These are phyloP conservation scores for Fistularia tabacaria DNA, from an alignment of 2,797 vertebrate genomes.

Conservation along the genomic window DNA sequence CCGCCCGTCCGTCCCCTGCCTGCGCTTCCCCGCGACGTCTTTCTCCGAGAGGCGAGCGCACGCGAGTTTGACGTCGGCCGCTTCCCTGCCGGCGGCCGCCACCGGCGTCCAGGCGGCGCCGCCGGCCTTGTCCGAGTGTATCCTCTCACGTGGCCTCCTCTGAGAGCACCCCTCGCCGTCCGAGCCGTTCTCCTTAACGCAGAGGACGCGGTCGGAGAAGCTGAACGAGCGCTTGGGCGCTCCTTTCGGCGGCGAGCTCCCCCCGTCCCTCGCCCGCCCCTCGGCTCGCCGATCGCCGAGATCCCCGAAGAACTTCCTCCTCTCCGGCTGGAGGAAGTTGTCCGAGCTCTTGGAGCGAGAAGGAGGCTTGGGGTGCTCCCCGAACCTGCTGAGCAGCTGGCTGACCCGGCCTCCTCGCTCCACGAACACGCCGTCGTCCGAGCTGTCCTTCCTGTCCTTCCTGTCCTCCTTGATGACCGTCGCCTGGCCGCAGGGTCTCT, in stretches of 20 bases:
- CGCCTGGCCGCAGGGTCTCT: slow-evolving; percentile 50
- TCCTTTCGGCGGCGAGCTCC: slow-evolving; percentile 28
- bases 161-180: slow-evolving; percentile 11
- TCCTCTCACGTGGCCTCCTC: slow-evolving; percentile 38
- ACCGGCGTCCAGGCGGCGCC: slow-evolving; percentile 7
- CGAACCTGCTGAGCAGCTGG: slow-evolving; percentile 78
- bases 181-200: slow-evolving; percentile 48
- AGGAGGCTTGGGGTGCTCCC: slow-evolving; percentile 66
- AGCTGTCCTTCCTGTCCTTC: slow-evolving; percentile 45
- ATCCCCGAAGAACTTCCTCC: slow-evolving; percentile 46
- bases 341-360: slow-evolving; percentile 76
- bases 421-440: slow-evolving; percentile 44
- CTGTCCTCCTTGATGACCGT: slow-evolving; percentile 54
- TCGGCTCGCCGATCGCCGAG: slow-evolving; percentile 37
- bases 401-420: slow-evolving; percentile 77
- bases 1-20: slow-evolving; percentile 25
- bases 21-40: slow-evolving; percentile 31
- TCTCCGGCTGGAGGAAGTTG: slow-evolving; percentile 51
- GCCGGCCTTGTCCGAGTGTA: slow-evolving; percentile 46
- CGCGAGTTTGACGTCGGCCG: slow-evolving; percentile 26
- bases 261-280: slow-evolving; percentile 27
- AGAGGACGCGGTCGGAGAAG: slow-evolving; percentile 68
- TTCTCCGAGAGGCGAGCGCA: slow-evolving; percentile 27
- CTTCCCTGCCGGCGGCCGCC: slow-evolving; percentile 26
- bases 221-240: slow-evolving; percentile 71